These are phyloP conservation scores for Drosophila trapezifrons DNA, from an alignment of 1,140 invertebrate species.

Conservation along the genomic window DNA sequence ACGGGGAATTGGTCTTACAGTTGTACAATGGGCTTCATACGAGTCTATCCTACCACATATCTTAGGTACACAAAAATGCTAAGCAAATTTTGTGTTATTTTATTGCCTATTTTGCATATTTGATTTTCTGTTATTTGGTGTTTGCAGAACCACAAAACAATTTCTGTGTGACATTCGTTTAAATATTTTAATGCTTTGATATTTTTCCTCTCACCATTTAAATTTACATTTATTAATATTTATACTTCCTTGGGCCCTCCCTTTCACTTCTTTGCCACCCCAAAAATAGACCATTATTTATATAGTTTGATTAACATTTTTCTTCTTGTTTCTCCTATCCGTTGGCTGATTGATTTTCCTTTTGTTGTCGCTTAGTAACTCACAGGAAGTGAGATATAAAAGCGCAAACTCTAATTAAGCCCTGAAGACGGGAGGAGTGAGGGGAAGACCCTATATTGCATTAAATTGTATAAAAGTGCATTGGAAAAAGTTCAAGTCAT, in stretches of 20 bases:
- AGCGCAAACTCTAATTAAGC: slow-evolving; percentile 67
- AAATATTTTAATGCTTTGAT: slow-evolving; percentile 37
- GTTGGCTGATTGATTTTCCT: slow-evolving; percentile 32
- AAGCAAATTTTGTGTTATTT: slow-evolving; percentile 18
- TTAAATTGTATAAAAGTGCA: slow-evolving; percentile 58
- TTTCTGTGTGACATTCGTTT: slow-evolving; percentile 19
- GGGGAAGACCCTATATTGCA: slow-evolving; percentile 20
- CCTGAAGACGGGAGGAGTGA: slow-evolving; percentile 22
- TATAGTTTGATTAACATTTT: slow-evolving; percentile 43
- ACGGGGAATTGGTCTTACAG: no score
- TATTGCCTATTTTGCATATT: slow-evolving; percentile 64
- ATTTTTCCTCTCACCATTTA: slow-evolving; percentile 16
- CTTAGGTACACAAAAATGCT: slow-evolving; percentile 16
- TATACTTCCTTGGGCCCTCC: slow-evolving; percentile 32
- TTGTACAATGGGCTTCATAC: no score
- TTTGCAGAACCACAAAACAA: slow-evolving; percentile 13
- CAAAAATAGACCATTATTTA: slow-evolving; percentile 26
- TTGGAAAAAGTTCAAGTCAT: slow-evolving; percentile 63
- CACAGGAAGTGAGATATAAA: slow-evolving; percentile 70
- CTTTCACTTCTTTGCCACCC: neutral
- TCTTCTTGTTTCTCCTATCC: slow-evolving; percentile 19
- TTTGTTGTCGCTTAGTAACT: slow-evolving; percentile 26
- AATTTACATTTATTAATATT: slow-evolving; percentile 67
- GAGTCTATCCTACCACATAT: no score
- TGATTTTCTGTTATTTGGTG: slow-evolving; percentile 50